Evolutionary conservation across 2,888 invertebrate species (phyloP), one percentile per base, ranked within the genome.

Genomic region (Tetranychus truncatus): DNA sequence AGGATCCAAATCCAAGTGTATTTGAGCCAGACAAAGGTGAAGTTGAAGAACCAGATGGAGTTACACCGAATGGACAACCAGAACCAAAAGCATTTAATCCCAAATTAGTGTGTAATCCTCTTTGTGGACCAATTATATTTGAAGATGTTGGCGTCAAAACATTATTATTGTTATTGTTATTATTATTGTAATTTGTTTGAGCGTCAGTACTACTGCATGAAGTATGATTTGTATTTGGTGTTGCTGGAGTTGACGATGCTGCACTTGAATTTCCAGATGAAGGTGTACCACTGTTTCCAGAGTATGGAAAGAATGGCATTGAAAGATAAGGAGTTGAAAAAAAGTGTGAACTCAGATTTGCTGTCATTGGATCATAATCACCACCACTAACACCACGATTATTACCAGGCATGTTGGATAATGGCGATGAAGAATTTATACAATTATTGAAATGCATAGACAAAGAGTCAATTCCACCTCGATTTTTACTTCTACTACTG

Each of bases 241-340:
- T 65, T 15, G 9, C 11, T 55, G 21, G 55, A 15, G 55, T 15
- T 55, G 55, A 15, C 2, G 55, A 55, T 55, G 72, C 44, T 65
- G 73, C 18, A 65, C 18, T 55, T n/a, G 55, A 18, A 65, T 20
- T 66, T 15, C 55, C 55, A 55, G 55, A 55, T 34, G 73, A 45
- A 34, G 55, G 18, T 65, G 20, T 11, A 15, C n/a, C 34, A 72
- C 45, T 34, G 8, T 15, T 72, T 72, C 24, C 20, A 9, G 67
- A 45, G 44, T 34, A 73, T 45, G 73, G 18, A 65, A 73, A 55
- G 65, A 73, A 73, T 55, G 73, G 73, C 73, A 73, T 73, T 1
- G 73, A 73, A 8, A 73, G 9, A 24, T 73, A 73, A 11, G 73
- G 73, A n/a, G 73, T n/a, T 6, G 73, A 20, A 7, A 66, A 21